Conservation (phyloP, 2,113 vertebrate genomes). For the Xerus inauris region DNA sequence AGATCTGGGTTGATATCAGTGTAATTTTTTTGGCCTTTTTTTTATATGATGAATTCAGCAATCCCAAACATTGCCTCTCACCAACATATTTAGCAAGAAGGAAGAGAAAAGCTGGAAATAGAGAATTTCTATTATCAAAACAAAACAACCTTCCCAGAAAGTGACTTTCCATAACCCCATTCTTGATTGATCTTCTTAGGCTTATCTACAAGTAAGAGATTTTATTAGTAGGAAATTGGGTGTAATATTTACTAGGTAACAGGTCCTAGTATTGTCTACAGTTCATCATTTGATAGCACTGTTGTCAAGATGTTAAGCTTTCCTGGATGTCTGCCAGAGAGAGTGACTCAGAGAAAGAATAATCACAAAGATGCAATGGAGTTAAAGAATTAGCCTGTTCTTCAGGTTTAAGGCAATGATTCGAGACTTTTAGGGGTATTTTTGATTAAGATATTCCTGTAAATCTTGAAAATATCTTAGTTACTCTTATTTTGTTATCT, state of each 20-base stretch:
- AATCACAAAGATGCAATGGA: too few relatives aligned
- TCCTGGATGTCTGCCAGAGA: neutral
- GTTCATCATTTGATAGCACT: neutral
- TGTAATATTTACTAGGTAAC: neutral
- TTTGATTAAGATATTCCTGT: too few relatives aligned
- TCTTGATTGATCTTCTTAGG: neutral
- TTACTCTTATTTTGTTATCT: too few relatives aligned
- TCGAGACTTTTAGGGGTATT: too few relatives aligned
- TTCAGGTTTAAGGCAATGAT: too few relatives aligned
- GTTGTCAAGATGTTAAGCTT: neutral
- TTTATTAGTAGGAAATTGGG: neutral
- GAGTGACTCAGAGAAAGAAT: too few relatives aligned
- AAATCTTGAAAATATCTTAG: too few relatives aligned
- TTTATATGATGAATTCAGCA: neutral
- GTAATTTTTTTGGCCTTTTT: neutral
- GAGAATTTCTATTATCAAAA: neutral
- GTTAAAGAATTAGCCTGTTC: too few relatives aligned
- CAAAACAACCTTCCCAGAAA: neutral
- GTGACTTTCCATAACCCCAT: accelerated
- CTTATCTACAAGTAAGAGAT: neutral
- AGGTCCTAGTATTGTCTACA: neutral
- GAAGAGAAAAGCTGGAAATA: neutral
- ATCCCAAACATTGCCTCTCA: neutral
- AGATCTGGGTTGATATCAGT: neutral
- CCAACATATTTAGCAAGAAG: neutral